Base-by-base conservation (phyloP, 1,140 invertebrate genomes). In the Gonioctena quinquepunctata region DNA sequence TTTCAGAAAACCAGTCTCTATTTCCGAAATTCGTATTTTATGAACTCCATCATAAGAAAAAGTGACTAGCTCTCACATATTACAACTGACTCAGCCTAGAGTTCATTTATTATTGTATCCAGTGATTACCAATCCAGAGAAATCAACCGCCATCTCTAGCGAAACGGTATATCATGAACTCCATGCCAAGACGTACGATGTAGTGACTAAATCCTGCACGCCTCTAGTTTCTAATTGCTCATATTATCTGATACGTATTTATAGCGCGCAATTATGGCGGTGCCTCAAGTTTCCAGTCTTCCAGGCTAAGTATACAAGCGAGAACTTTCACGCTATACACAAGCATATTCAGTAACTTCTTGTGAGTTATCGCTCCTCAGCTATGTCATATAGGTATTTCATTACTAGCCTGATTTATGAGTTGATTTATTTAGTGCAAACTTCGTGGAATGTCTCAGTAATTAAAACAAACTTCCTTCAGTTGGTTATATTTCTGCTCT, bases 161-260 rank as follows among this genome's bases (percentile, higher is more conserved):
- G n/a, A n/a, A n/a, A n/a, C n/a, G n/a, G n/a, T n/a, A n/a, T n/a
- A n/a, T n/a, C n/a, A n/a, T n/a, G n/a, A n/a, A n/a, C n/a, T n/a
- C n/a, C n/a, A n/a, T n/a, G n/a, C n/a, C n/a, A n/a, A n/a, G n/a
- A n/a, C n/a, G n/a, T n/a, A n/a, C n/a, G n/a, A n/a, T n/a, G n/a
- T n/a, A n/a, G n/a, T n/a, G n/a, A n/a, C n/a, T n/a, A n/a, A n/a
- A n/a, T n/a, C n/a, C n/a, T n/a, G n/a, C n/a, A 42, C 33, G 11
- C 33, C 33, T 42, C n/a, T n/a, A 42, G 74, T 76, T 77, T 74
- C 77, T 79, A 79, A 79, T 79, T 79, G 74, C 75, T 79, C 73
- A 76, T 76, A 79, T 77, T 79, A 79, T 79, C 77, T 79, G 77
- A 79, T 79, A 79, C 74, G 77, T 77, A 79, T 79, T 79, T 79